Evolutionary conservation across 1,140 invertebrate genomes (phyloP).

Genomic region (Diachasma alloeum): DNA sequence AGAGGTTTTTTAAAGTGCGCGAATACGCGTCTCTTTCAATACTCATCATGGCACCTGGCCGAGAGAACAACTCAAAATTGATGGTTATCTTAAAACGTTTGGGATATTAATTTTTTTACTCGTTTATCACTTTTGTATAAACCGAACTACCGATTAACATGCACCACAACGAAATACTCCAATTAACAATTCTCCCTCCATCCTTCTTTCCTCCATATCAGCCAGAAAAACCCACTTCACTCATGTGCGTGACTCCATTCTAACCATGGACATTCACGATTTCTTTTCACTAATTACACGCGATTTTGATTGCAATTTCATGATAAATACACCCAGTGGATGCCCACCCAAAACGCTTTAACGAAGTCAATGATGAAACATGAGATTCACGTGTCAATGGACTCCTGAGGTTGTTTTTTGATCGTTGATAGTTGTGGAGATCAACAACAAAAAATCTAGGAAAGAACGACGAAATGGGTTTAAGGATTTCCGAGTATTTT

Average conservation of each 20-base stretch:
- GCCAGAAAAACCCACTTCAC: neutral
- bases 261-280: neutral
- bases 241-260: neutral
- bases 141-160: conserved; percentile 40
- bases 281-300: neutral
- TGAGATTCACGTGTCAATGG: neutral
- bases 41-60: conserved; percentile 34
- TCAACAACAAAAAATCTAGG: no score
- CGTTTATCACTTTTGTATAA: conserved; percentile 9
- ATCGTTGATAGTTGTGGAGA: no score
- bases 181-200: conserved; percentile 29
- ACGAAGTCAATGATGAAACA: neutral
- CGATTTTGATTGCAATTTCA: neutral
- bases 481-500: no score
- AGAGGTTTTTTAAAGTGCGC: conserved; percentile 29
- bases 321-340: neutral
- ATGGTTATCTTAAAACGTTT: conserved; percentile 22
- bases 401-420: neutral
- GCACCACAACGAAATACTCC: conserved; percentile 33
- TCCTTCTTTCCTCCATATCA: neutral
- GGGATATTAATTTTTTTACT: conserved; percentile 31
- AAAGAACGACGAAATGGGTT: no score
- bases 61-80: neutral
- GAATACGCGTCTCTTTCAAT: conserved; percentile 35
- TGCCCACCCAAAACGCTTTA: neutral